Evolutionary conservation across 2,113 vertebrate species (phyloP), one percentile per base, ranked within the genome.

Genomic region (Chloropsis hardwickii): DNA sequence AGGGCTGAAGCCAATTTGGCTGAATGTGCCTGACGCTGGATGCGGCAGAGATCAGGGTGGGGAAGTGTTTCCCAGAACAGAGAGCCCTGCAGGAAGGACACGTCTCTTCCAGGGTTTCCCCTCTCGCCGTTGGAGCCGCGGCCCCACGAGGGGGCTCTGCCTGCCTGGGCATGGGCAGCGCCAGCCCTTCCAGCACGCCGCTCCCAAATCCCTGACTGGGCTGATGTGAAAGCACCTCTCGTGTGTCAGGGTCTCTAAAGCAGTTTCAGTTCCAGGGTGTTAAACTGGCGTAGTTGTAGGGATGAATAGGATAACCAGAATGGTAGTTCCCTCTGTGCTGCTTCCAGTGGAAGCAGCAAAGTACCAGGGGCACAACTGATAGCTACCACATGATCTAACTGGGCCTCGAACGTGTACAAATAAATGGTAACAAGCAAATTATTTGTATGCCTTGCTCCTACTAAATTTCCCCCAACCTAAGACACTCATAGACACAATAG

Each of bases 101-200:
- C 10, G 22, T 35, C 42, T 14, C 9, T 58, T 2, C 0, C 45
- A 24, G 42, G 2, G 5, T 6, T 78, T 39, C 37, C 18, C 20
- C 10, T 10, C 9, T 11, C 1, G n/a, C 48, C 39, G 65, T 17
- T 4, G 5, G 12, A 88, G 5, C 6, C 2, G 10, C 47, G n/a
- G 17, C 11, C 64, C 88, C 95, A 88, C 88, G 8, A 95, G 92
- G 64, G 88, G 88, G 88, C 96, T 86, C 88, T 93, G 76, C 74
- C 81, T 12, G 25, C 71, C 0, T 60, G 25, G 85, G 7, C 23
- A 70, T 3, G 5, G 5, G 47, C 14, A 60, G 61, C 53, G 12
- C 8, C 57, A 2, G 0, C 37, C 5, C 61, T n/a, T 10, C 37
- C 91, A 42, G 19, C 4, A 17, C n/a, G 44, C 39, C 27, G 1